Percentiles rank a stretch among this genome's conserved stretches.
Conservation (phyloP, 2,113 vertebrate genomes). For the Tetrax tetrax region DNA sequence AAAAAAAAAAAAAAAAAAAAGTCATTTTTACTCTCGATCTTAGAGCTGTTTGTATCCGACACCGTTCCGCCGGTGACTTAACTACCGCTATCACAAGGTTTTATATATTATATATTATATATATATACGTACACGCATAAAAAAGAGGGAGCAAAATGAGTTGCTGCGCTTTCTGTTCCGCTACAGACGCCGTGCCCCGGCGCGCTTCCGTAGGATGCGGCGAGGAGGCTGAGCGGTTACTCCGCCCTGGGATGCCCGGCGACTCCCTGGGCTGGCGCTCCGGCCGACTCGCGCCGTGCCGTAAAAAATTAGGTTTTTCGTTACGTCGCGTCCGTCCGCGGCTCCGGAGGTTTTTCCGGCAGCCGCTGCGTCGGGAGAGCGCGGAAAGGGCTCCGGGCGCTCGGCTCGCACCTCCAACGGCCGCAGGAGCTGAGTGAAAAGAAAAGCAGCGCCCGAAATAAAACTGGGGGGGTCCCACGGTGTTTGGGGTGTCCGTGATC, state of each 20-base stretch:
- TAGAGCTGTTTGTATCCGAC: background rate
- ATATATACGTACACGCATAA: background rate
- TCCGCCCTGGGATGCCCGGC: background rate
- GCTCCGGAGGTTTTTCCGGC: background rate
- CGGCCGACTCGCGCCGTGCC: fast-evolving
- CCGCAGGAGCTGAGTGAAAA: background rate
- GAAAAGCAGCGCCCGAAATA: background rate
- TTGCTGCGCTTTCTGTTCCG: background rate
- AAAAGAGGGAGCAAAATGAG: background rate
- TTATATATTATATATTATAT: background rate
- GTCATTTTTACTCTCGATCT: background rate
- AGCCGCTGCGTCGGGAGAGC: fast-evolving
- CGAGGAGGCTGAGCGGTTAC: background rate
- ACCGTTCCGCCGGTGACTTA: background rate
- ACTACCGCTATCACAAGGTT: background rate
- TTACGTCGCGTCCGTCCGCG: fast-evolving
- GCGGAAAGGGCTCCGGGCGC: no score
- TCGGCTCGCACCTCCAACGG: no score
- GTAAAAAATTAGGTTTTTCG: background rate
- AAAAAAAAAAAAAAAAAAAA: no score
- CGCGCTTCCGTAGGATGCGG: fast-evolving
- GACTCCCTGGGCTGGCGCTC: background rate
- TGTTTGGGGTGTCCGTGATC: background rate
- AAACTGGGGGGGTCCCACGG: background rate
- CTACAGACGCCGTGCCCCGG: fast-evolving